These are phyloP conservation scores for Drosophila paucipuncta DNA, from an alignment of 2,888 invertebrate genomes.

Conservation along the genomic window DNA sequence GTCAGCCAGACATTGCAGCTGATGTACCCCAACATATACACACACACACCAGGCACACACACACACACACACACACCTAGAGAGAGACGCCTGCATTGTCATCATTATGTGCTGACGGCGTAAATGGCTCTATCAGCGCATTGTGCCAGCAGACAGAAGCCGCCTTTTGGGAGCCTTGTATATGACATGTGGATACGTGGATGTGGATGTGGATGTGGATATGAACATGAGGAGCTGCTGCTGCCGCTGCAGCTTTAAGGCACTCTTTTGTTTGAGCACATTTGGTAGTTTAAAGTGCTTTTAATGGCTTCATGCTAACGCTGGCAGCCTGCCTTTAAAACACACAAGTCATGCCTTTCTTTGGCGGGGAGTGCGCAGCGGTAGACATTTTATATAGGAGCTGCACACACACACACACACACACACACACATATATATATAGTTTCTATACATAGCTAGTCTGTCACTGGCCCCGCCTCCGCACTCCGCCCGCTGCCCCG, in stretches of 20 bases:
- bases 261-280: conserved; percentile 43
- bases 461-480: conserved; percentile 59
- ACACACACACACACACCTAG: conserved; percentile 3
- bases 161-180: conserved; percentile 46
- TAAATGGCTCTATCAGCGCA: conserved; percentile 80
- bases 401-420: conserved; percentile 2
- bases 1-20: conserved; percentile 71
- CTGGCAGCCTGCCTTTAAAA: conserved; percentile 22
- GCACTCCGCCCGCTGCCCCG: not conserved
- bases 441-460: conserved; percentile 50
- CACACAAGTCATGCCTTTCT: conserved; percentile 61
- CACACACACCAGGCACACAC: conserved; percentile 5
- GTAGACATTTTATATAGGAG: conserved; percentile 30
- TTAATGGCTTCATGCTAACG: conserved; percentile 72
- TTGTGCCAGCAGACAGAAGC: conserved; percentile 45
- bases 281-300: conserved; percentile 65
- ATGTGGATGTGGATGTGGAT: conserved; percentile 6
- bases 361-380: not conserved
- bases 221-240: conserved; percentile 3
- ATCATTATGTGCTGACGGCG: conserved; percentile 80
- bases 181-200: conserved; percentile 60
- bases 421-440: not conserved
- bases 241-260: conserved; percentile 57
- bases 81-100: conserved; percentile 55
- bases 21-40: conserved; percentile 23